These are phyloP conservation scores for Colletes latitarsis DNA, from an alignment of 1,140 invertebrate genomes.

Conservation along the genomic window DNA sequence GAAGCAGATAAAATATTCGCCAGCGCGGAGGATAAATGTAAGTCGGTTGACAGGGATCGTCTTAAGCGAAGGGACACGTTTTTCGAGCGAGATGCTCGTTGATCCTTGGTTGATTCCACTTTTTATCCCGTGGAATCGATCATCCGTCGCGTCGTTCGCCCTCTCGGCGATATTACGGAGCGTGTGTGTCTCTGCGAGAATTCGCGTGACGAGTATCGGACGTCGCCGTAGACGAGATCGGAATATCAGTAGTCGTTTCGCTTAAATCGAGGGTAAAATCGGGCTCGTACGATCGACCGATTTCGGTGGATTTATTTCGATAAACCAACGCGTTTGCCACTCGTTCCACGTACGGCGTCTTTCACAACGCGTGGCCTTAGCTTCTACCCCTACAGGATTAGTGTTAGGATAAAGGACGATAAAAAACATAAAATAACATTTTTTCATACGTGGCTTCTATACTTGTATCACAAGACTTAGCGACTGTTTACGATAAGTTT, in stretches of 20 bases:
- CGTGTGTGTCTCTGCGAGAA: constrained; percentile 51
- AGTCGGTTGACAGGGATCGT: constrained; percentile 37
- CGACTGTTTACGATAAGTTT: no score
- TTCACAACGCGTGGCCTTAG: no score
- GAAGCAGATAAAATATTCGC: constrained; percentile 31
- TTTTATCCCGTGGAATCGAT: constrained; percentile 79
- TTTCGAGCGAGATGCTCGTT: constrained; percentile 67
- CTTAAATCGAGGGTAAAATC: constrained; percentile 6
- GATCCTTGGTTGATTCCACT: constrained; percentile 77
- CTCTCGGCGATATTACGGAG: constrained; percentile 59
- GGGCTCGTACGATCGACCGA: neutral
- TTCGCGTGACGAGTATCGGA: constrained; percentile 50
- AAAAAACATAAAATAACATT: no score
- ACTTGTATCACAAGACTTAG: no score
- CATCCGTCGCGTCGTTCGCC: constrained; percentile 73
- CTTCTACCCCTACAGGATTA: no score
- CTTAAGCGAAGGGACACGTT: constrained; percentile 35
- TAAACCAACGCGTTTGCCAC: neutral
- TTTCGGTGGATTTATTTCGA: neutral
- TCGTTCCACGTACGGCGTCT: neutral
- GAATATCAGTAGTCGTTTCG: constrained; percentile 61
- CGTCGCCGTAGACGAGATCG: constrained; percentile 55
- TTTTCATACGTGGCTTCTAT: no score
- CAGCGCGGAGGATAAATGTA: constrained; percentile 11
- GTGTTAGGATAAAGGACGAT: no score